A percentile compares a stretch with the other conserved stretches of the same genome.
phyloP scores from a whole-genome alignment of 2,888 invertebrate genomes.

The Tenthredo amoena region DNA sequence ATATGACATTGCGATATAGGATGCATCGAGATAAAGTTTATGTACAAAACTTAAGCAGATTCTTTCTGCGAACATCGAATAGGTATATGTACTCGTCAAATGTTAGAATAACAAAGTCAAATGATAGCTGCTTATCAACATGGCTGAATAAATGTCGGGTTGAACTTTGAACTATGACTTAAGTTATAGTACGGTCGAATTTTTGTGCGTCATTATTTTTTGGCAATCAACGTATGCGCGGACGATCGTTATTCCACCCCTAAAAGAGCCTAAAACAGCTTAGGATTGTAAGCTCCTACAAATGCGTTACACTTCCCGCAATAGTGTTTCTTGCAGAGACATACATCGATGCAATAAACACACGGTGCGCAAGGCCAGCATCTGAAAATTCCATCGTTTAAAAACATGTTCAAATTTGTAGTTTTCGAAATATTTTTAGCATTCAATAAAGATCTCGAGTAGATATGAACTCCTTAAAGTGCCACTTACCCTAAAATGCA shows the following conservation, averaged over 20 bases:
- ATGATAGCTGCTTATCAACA: background rate
- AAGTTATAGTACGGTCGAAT: background rate
- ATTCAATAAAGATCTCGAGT: background rate
- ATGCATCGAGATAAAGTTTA: background rate
- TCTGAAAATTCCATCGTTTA: slow-evolving; percentile 15
- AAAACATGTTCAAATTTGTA: background rate
- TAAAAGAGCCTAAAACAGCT: slow-evolving; percentile 11
- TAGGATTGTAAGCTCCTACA: slow-evolving; percentile 23
- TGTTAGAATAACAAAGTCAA: background rate
- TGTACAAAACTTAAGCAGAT: background rate
- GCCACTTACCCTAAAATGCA: slow-evolving; percentile 26
- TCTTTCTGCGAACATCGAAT: background rate
- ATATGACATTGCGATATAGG: background rate
- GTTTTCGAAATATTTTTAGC: background rate
- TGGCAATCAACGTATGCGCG: background rate
- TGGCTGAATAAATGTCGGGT: background rate
- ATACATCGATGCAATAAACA: slow-evolving; percentile 30
- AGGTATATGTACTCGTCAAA: background rate
- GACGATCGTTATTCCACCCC: background rate
- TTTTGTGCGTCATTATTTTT: background rate
- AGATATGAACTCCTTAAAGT: background rate
- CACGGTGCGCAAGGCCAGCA: slow-evolving; percentile 47
- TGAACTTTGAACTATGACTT: background rate
- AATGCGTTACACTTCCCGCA: slow-evolving; percentile 38
- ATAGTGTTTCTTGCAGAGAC: slow-evolving; percentile 23